Evolutionary conservation across 1,140 invertebrate species (phyloP).

Genomic region (Phocides pigmalion): DNA sequence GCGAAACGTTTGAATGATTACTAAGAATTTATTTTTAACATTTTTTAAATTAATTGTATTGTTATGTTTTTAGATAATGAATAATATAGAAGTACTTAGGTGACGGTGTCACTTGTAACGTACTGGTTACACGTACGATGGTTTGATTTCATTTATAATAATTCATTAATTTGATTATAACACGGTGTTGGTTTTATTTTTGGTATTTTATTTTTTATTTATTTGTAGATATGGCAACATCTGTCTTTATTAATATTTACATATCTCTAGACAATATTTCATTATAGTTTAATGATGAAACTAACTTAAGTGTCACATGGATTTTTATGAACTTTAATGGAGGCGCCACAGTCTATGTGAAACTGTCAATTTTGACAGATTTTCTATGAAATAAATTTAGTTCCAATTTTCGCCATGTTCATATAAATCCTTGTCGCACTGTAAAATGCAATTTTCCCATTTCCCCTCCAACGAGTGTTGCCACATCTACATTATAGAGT

Average conservation of each 20-base stretch:
- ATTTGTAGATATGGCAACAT: constrained; percentile 22
- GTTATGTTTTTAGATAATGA: background rate
- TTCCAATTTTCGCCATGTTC: background rate
- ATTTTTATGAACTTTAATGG: no score
- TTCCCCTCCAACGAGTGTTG: constrained; percentile 49
- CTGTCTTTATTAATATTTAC: background rate
- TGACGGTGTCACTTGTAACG: constrained; percentile 29
- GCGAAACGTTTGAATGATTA: background rate
- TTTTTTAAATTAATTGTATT: background rate
- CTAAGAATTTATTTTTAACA: background rate
- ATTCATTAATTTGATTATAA: constrained; percentile 17
- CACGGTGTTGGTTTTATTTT: constrained; percentile 25
- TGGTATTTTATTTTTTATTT: constrained; percentile 21
- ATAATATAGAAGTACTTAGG: constrained; percentile 8
- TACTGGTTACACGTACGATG: background rate
- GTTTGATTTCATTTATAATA: background rate
- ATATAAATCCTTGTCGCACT: no score
- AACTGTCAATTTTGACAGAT: no score
- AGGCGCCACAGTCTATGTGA: no score
- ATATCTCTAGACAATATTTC: background rate
- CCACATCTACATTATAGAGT: constrained; percentile 46
- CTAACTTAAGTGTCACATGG: no score
- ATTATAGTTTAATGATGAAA: background rate
- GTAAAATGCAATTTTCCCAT: no score
- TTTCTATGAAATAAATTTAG: background rate